Conservation (phyloP, 2,888 invertebrate genomes). For the Nymphalis polychloros region DNA sequence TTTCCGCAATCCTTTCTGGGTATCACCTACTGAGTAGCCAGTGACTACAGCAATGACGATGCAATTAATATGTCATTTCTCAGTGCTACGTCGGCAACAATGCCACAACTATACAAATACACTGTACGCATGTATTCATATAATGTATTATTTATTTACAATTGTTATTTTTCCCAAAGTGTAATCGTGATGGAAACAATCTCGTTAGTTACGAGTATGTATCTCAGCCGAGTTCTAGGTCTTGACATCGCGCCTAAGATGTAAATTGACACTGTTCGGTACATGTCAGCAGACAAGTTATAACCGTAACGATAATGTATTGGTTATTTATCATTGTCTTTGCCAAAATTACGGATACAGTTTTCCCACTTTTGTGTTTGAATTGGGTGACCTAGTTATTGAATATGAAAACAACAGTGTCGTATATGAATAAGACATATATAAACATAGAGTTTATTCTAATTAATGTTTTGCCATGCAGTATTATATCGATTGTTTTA, state of each 20-base stretch:
- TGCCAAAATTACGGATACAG: not conserved
- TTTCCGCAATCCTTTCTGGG: too few relatives aligned
- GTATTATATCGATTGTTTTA: too few relatives aligned
- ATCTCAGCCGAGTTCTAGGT: constrained; percentile 3
- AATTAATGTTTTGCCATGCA: too few relatives aligned
- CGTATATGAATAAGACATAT: too few relatives aligned
- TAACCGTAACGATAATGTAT: not conserved
- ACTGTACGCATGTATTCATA: not conserved
- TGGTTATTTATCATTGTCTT: not conserved
- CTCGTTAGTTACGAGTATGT: not conserved
- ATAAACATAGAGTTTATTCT: too few relatives aligned
- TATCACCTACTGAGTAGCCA: too few relatives aligned
- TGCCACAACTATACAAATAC: too few relatives aligned
- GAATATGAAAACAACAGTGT: not conserved
- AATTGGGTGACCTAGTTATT: not conserved
- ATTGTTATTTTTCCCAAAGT: not conserved
- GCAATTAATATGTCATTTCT: not conserved
- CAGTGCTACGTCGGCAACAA: not conserved
- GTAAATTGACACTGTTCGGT: constrained; percentile 4
- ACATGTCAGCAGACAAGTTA: not conserved
- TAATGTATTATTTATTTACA: not conserved
- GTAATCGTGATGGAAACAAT: not conserved
- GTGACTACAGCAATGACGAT: too few relatives aligned
- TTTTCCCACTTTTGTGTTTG: not conserved
- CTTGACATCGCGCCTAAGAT: not conserved